phyloP scores from a whole-genome alignment of 35 echinoderm and acorn worm species.

The Apostichopus parvimensis region DNA sequence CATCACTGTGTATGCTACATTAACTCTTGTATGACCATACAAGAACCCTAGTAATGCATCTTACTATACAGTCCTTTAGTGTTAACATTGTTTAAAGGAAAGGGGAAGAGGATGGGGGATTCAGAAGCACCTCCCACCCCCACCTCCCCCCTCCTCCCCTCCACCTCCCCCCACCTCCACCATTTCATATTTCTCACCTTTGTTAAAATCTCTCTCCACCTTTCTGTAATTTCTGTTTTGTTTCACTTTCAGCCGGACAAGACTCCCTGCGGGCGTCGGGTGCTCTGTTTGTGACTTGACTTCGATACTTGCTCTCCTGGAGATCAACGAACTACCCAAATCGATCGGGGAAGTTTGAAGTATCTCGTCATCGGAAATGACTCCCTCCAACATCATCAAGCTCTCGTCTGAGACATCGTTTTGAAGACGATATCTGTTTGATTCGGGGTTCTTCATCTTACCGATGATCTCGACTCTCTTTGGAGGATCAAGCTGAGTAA shows the following conservation, averaged over 20 bases:
- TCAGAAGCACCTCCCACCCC: too few relatives aligned
- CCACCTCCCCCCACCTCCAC: too few relatives aligned
- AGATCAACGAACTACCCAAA: background rate
- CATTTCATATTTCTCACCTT: background rate
- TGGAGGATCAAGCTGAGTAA: background rate
- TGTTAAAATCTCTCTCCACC: background rate
- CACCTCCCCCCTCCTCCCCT: too few relatives aligned
- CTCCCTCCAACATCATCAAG: background rate
- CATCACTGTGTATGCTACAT: too few relatives aligned
- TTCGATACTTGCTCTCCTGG: constrained; percentile 11
- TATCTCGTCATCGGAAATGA: background rate
- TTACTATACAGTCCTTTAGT: too few relatives aligned
- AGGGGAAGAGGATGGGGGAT: too few relatives aligned
- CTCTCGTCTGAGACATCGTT: background rate
- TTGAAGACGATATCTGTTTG: background rate
- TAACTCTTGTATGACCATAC: too few relatives aligned
- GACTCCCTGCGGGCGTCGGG: background rate
- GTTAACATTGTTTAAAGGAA: too few relatives aligned
- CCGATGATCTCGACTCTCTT: constrained; percentile 4
- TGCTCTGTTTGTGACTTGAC: background rate
- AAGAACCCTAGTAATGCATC: too few relatives aligned
- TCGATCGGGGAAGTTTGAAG: background rate
- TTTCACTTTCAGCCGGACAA: background rate
- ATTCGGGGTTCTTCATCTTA: background rate
- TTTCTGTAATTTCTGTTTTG: background rate